These are phyloP conservation scores for Actinernus sp. DNA, from an alignment of 92 coral and sea anemone species.

Conservation along the genomic window DNA sequence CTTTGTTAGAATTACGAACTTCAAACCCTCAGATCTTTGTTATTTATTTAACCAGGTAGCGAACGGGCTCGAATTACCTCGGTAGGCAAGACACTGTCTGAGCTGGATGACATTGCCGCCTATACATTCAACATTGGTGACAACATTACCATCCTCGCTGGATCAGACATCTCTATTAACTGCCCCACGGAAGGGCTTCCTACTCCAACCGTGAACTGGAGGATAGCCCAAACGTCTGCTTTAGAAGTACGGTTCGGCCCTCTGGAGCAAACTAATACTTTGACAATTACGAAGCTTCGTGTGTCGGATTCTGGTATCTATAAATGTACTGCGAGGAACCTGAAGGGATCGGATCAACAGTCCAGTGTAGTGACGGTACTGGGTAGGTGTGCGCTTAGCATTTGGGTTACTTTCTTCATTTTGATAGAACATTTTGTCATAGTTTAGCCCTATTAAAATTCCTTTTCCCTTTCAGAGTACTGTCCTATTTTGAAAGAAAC, in stretches of 20 bases:
- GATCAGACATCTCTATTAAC: constrained; percentile 64
- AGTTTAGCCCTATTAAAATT: too few relatives aligned
- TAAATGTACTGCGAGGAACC: constrained; percentile 71
- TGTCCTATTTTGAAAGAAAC: too few relatives aligned
- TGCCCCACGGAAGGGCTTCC: constrained; percentile 83
- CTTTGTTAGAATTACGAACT: too few relatives aligned
- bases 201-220: constrained; percentile 62
- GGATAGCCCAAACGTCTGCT: background rate
- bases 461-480: too few relatives aligned
- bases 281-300: constrained; percentile 30
- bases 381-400: constrained; percentile 18
- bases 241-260: background rate
- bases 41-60: constrained; percentile 27
- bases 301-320: constrained; percentile 59
- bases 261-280: background rate
- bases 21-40: too few relatives aligned
- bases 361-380: constrained; percentile 10
- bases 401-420: too few relatives aligned
- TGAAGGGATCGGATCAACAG: constrained; percentile 64
- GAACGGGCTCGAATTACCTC: constrained; percentile 41
- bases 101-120: constrained; percentile 12
- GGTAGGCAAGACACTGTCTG: constrained; percentile 18
- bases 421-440: too few relatives aligned
- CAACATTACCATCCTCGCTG: constrained; percentile 49
- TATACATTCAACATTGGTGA: constrained; percentile 35